phyloP scores from a whole-genome alignment of 2,888 invertebrate species.

The Pachydiplax longipennis region DNA sequence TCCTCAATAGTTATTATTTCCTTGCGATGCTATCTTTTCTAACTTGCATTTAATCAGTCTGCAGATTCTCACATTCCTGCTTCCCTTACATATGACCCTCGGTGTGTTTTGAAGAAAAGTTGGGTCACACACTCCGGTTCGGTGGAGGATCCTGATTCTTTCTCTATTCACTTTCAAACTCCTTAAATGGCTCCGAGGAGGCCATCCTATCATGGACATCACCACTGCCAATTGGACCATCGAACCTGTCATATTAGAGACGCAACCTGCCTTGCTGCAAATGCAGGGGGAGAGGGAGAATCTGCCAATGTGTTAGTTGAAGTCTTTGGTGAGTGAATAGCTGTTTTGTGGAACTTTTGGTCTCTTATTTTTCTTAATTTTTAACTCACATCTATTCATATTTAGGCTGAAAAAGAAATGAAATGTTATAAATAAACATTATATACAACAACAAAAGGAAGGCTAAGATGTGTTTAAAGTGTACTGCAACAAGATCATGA shows the following conservation, averaged over 20 bases:
- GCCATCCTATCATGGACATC: slow-evolving; percentile 76
- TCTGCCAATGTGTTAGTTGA: slow-evolving; percentile 73
- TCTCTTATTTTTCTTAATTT: no score
- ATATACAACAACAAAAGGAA: no score
- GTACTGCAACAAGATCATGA: no score
- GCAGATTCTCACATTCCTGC: slow-evolving; percentile 88
- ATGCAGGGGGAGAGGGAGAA: slow-evolving; percentile 82
- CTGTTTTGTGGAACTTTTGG: no score
- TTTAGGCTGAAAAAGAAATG: no score
- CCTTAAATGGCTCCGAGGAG: slow-evolving; percentile 84
- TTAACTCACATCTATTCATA: no score
- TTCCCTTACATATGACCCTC: slow-evolving; percentile 75
- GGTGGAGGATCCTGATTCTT: slow-evolving; percentile 77
- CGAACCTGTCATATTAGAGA: slow-evolving; percentile 83
- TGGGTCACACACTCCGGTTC: slow-evolving; percentile 84
- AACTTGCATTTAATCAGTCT: no score
- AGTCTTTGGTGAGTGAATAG: slow-evolving; percentile 67
- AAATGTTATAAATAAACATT: no score
- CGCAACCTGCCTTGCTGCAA: slow-evolving; percentile 86
- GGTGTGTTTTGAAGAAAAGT: slow-evolving; percentile 81
- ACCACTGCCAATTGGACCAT: slow-evolving; percentile 80
- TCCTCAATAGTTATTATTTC: no score
- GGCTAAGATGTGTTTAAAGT: no score
- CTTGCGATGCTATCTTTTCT: no score
- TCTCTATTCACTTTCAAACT: no score